phyloP scores from a whole-genome alignment of 2,797 vertebrate genomes.

The Kryptopterus vitreolus region DNA sequence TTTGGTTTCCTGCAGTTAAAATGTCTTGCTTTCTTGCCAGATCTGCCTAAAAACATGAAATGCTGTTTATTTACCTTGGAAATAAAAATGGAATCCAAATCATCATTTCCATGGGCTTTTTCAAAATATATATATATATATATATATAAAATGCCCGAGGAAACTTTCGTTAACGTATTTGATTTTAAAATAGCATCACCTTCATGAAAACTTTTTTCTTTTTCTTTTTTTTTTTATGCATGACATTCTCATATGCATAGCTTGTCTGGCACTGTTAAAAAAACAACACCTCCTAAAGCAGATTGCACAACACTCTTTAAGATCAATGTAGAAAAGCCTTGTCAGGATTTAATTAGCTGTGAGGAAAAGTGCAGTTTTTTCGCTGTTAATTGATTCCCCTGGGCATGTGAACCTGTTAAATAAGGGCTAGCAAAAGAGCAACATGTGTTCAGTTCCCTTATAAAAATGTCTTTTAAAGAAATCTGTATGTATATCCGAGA shows the following conservation, averaged over 20 bases:
- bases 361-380: constrained; percentile 65
- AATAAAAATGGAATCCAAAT: neutral
- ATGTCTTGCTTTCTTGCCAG: neutral
- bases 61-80: neutral
- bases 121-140: too few species aligned
- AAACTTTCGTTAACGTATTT: neutral
- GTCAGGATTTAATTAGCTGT: constrained; percentile 68
- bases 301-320: constrained; percentile 42
- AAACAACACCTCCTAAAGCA: neutral
- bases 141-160: neutral
- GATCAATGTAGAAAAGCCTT: constrained; percentile 51
- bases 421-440: constrained; percentile 38
- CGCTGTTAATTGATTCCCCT: constrained; percentile 67
- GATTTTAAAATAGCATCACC: neutral
- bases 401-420: constrained; percentile 53
- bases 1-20: too few species aligned
- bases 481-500: neutral
- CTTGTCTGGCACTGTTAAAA: neutral
- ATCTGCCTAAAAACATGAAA: neutral
- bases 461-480: neutral
- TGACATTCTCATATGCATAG: neutral
- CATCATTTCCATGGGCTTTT: neutral
- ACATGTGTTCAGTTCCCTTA: constrained; percentile 5
- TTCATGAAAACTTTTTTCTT: neutral
- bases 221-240: neutral